Evolutionary conservation across 1,140 invertebrate species (phyloP).

Genomic region (Galleria mellonella): DNA sequence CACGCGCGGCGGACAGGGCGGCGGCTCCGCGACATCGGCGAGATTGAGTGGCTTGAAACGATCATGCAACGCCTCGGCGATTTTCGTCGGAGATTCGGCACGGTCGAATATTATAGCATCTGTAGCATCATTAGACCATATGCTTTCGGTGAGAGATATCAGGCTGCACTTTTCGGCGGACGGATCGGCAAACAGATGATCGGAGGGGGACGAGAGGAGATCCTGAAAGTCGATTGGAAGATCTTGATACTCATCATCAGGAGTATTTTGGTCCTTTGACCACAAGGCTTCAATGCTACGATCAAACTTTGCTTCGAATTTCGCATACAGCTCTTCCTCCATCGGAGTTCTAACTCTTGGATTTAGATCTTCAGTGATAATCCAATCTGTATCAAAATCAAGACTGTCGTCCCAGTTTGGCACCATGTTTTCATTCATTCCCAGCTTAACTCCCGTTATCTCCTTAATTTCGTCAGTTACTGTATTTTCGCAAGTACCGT

Average conservation of each 20-base stretch:
- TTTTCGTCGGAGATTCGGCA: conserved; percentile 30
- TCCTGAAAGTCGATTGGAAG: conserved; percentile 76
- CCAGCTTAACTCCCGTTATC: conserved; percentile 32
- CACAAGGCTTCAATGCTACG: conserved; percentile 79
- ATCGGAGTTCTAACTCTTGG: conserved; percentile 41
- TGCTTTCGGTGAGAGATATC: conserved; percentile 52
- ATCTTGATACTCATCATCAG: conserved; percentile 74
- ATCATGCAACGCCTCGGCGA: conserved; percentile 53
- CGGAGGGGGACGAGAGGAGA: conserved; percentile 73
- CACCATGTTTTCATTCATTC: conserved; percentile 48
- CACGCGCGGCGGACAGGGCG: conserved; percentile 18
- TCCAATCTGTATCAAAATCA: conserved; percentile 52
- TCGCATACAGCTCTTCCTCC: conserved; percentile 76
- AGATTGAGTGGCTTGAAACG: conserved; percentile 56
- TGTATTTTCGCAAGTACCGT: conserved; percentile 70
- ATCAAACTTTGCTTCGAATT: conserved; percentile 80
- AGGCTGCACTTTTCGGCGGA: conserved; percentile 53
- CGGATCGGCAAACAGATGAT: conserved; percentile 56
- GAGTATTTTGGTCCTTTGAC: conserved; percentile 66
- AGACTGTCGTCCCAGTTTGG: conserved; percentile 58
- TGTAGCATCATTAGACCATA: conserved; percentile 50
- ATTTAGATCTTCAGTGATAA: conserved; percentile 46
- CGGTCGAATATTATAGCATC: conserved; percentile 21
- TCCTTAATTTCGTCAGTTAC: conserved; percentile 57
- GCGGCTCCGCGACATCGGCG: conserved; percentile 34